Conservation (phyloP, 2,888 invertebrate species). For the Lymantria dispar region DNA sequence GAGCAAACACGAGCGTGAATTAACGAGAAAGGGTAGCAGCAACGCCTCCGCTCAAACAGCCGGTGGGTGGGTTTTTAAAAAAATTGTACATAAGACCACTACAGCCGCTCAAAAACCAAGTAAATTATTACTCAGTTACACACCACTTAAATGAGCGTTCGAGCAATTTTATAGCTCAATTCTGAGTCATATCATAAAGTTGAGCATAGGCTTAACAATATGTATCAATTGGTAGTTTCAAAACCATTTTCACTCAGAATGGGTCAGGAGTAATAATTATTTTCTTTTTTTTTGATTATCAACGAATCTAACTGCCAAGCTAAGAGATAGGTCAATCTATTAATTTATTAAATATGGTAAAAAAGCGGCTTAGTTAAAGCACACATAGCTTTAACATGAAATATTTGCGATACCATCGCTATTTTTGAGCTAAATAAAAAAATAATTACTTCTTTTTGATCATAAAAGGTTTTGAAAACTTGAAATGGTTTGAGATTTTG, state of each 20-base stretch:
- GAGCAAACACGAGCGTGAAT: slow-evolving; percentile 26
- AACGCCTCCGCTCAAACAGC: slow-evolving; percentile 15
- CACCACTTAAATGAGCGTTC: background rate
- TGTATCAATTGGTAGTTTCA: slow-evolving; percentile 2
- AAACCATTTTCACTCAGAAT: slow-evolving; percentile 1
- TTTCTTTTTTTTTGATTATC: background rate
- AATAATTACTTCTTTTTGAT: too few species aligned
- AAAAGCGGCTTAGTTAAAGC: slow-evolving; percentile 21
- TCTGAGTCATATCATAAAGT: slow-evolving; percentile 2
- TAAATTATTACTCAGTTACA: slow-evolving; percentile 3
- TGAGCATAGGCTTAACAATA: slow-evolving; percentile 4
- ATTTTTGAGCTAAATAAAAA: slow-evolving; percentile 3
- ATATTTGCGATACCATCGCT: slow-evolving; percentile 19
- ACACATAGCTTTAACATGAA: slow-evolving; percentile 13
- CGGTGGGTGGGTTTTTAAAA: slow-evolving; percentile 22
- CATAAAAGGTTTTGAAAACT: too few species aligned
- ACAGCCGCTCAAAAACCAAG: slow-evolving; percentile 14
- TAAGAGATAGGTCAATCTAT: slow-evolving; percentile 3
- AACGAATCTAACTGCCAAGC: slow-evolving; percentile 7
- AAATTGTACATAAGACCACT: slow-evolving; percentile 21
- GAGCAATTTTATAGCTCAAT: background rate
- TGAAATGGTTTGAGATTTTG: too few species aligned
- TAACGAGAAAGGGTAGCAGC: slow-evolving; percentile 30
- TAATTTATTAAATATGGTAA: slow-evolving; percentile 1
- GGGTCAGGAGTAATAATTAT: background rate